Base-by-base conservation (phyloP, 2,888 invertebrate species). In the Gari tellinella region DNA sequence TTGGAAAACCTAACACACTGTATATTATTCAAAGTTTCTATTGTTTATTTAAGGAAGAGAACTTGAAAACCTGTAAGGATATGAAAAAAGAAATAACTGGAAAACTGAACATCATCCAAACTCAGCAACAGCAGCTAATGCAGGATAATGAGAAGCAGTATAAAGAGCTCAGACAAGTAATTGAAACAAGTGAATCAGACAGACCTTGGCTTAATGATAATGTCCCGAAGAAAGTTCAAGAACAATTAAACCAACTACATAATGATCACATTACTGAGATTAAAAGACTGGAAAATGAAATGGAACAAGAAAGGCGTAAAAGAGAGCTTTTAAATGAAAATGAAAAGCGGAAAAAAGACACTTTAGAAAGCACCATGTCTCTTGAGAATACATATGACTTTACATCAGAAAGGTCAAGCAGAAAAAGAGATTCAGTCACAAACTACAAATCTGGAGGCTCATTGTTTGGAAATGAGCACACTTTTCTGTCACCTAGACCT, bases 241-340 rank as follows among this genome's bases (percentile, higher is more conserved):
- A 80, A 31, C 83, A 83, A 45, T 57, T 86, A 43, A 72, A 84
- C 67, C 65, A 75, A n/a, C 65, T 84, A 37, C 79, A 84, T 60
- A 66, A 70, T 23, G 66, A 77, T 2, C 84, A 86, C 57, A 64
- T 75, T 37, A 45, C 82, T 61, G 85, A 87, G 53, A 83, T 87
- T 52, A 69, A 73, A 37, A 79, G 80, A 65, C 58, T 84, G 2
- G 69, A 73, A 63, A 63, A 62, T 37, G 72, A 83, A 43, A 78
- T 83, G 12, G 69, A 73, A 56, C 60, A 60, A n/a, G 66, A 67
- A 43, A 70, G 66, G 49, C 21, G 43, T 26, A 43, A 45, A 19
- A 31, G 31, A 31, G 31, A 31, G 10, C n/a, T n/a, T n/a, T n/a
- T n/a, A n/a, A 31, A 4, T 31, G 26, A 12, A 21, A 19, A 23